Base-by-base conservation (phyloP, 2,888 invertebrate species). In the Yponomeuta plumbellus region DNA sequence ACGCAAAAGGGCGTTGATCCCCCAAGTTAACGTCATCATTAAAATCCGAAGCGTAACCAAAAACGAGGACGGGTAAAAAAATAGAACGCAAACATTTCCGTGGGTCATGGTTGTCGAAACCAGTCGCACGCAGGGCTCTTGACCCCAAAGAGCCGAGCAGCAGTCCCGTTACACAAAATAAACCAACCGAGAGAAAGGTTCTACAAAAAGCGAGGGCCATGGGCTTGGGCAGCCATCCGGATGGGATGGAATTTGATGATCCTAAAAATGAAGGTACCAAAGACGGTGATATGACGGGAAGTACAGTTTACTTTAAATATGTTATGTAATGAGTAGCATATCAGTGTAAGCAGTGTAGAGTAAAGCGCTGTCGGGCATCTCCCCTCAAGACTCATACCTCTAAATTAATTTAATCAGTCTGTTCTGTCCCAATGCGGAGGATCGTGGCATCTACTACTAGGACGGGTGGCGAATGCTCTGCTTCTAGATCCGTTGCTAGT, bases 11-110 rank as follows among this genome's bases (percentile, higher is more conserved):
- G 20, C 62, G 26, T n/a, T 39, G 62, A 23, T 17, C 62, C 62
- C 39, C 26, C 23, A 59, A 52, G 13, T 52, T 22, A 22, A 59
- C 34, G 62, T 64, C 26, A 66, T 66, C 39, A 59, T 40, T 52
- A 10, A 66, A 66, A n/a, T 66, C n/a, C 40, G 17, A 57, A 65
- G 63, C 20, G 59, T 58, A 44, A 52, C 44, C 44, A 61, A 66
- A 66, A 34, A 63, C 34, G 26, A 8, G 4, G 44, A 52, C 44
- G 44, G 17, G 44, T 52, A 52, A 52, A 52, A 68, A 70, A 70
- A 66, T 69, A 63, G 69, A 68, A 66, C 66, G 58, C 69, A 58
- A 69, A 68, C 68, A 67, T 68, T 67, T 67, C 70, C 66, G 67
- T 68, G 67, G 64, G 67, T 68, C 69, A 63, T 68, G 70, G 68